Evolutionary conservation across 1,140 invertebrate genomes (phyloP), one percentile per base, ranked within the genome.

Genomic region (Brachionus calyciflorus): DNA sequence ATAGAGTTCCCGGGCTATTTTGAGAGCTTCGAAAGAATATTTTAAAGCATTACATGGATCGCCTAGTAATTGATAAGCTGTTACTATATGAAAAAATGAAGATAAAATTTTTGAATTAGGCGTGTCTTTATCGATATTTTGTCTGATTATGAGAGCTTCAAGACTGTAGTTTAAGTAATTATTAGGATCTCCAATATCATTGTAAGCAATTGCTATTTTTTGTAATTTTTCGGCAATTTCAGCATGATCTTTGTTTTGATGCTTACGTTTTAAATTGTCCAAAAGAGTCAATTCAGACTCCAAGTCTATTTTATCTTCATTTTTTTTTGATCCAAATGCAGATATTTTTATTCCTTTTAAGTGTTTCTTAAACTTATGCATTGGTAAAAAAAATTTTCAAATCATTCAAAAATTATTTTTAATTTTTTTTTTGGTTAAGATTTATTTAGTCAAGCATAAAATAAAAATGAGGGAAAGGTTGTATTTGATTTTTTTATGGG

Each of bases 151-250:
- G 3, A 60, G 28, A 5, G 7, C 55, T 37, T 60, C 55, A n/a
- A 60, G 55, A 17, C n/a, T 33, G 9, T 60, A 60, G n/a, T 60
- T 60, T n/a, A 60, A 33, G 17, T 37, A 60, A 14, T 37, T 60
- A n/a, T 60, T 30, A 3, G 55, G 55, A n/a, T 60, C 55, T 19
- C 55, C 55, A 19, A 60, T 12, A 33, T 60, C 55, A 21, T 60
- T 37, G n/a, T 60, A 60, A 33, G 55, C 55, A 7, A 5, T 33
- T 12, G 9, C 55, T 14, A 60, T 30, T 33, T 17, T n/a, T 30
- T 30, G 26, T 17, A 60, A 26, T 40, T n/a, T 33, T 33, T 33
- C 10, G n/a, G 55, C 55, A 30, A 60, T 60, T 14, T 60, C 55
- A 1, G 10, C 7, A n/a, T 60, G 55, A 30, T 5, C 14, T 21